Evolutionary conservation across 2,888 invertebrate species (phyloP), one percentile per base, ranked within the genome.

Genomic region (Bruchidius siliquastri): DNA sequence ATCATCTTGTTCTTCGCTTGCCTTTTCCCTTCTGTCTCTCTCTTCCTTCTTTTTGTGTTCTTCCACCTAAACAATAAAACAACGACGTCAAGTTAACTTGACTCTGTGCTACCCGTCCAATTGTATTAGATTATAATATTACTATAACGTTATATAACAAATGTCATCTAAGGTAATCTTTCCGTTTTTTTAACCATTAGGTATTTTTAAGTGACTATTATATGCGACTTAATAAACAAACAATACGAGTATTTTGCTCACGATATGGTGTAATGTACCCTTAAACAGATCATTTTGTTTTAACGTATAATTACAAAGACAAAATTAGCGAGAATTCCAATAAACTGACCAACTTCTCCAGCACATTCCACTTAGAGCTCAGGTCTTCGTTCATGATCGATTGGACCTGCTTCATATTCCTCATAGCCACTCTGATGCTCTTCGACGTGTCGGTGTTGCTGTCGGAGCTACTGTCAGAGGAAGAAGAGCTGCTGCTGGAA

Each of bases 361-460:
- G 84, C 78, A 83, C 86, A 77, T 82, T 85, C 84, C 86, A 84
- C 76, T 85, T 87, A n/a, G 82, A 83, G 2, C 82, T 86, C 49
- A 88, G 83, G 75, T 88, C 86, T 75, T 88, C 87, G 74, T 87
- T 87, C 77, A 88, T 82, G 22, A 88, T 87, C 26, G 86, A 86
- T 77, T 88, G 88, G 0, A 87, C 88, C 70, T 88, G 76, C 67
- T 88, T 87, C 70, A 88, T 85, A 79, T 91, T 91, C 67, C 91
- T 88, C 92, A 92, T 92, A 0, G 90, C 88, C 0, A 92, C 90
- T 4, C 91, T 88, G 79, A 92, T 91, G 70, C 91, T 91, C 77
- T 89, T 88, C 0, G 90, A 88, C 75, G 87, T 88, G 77, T 90
- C 90, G 49, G 83, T 84, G 74, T 80, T 82, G 74, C 83, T 83